These are phyloP conservation scores for Drosophila mayri DNA, from an alignment of 1,140 invertebrate genomes.

Conservation along the genomic window DNA sequence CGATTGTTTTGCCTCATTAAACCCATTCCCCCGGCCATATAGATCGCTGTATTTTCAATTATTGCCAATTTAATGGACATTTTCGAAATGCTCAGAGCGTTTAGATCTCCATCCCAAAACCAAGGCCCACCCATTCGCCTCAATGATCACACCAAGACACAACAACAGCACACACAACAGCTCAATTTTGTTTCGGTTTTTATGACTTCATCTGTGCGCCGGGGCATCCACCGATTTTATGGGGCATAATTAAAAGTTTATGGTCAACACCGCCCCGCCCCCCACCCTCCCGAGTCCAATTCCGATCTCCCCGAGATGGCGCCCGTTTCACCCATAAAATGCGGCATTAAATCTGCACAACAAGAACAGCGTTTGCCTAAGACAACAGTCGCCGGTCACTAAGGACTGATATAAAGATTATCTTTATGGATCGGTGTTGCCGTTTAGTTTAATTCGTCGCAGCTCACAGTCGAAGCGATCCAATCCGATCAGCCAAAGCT, in stretches of 20 bases:
- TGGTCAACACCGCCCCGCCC: conserved; percentile 33
- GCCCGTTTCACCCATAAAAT: conserved; percentile 52
- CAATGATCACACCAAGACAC: conserved; percentile 19
- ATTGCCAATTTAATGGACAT: conserved; percentile 19
- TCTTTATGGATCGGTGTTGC: conserved; percentile 57
- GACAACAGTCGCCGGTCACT: conserved; percentile 47
- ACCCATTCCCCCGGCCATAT: conserved; percentile 4
- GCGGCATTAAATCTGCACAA: conserved; percentile 56
- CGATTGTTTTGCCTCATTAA: conserved; percentile 17
- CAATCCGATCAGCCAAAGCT: conserved; percentile 7
- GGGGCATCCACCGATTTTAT: conserved; percentile 35
- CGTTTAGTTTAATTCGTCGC: conserved; percentile 54
- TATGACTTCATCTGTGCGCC: conserved; percentile 46
- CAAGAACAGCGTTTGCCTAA: conserved; percentile 42
- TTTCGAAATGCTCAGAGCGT: conserved; percentile 9
- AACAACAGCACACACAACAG: conserved; percentile 51
- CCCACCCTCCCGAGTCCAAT: not conserved
- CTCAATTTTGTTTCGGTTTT: conserved; percentile 45
- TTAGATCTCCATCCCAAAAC: not conserved
- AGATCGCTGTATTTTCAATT: conserved; percentile 15
- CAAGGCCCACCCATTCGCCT: conserved; percentile 16
- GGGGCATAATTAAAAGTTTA: conserved; percentile 68
- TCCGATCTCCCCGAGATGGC: conserved; percentile 19
- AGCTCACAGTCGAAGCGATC: conserved; percentile 17
- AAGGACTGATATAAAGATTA: conserved; percentile 40